Evolutionary conservation across 2,113 vertebrate species (phyloP).

Genomic region (Carettochelys insculpta): DNA sequence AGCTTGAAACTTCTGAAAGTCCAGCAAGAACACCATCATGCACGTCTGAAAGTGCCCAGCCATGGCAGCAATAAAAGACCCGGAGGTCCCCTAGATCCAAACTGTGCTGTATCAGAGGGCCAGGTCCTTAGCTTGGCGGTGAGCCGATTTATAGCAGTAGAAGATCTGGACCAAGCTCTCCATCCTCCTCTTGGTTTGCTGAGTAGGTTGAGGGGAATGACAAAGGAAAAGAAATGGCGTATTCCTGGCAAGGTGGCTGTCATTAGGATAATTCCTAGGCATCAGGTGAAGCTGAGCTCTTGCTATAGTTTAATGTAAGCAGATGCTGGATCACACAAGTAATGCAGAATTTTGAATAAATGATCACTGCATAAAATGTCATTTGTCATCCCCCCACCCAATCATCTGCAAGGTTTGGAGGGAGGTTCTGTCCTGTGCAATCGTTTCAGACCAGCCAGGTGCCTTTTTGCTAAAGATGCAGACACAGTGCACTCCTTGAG

Average conservation of each 20-base stretch:
- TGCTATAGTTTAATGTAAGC: background rate
- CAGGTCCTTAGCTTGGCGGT: background rate
- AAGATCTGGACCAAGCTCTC: background rate
- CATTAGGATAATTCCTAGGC: background rate
- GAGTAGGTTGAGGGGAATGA: background rate
- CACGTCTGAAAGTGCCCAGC: background rate
- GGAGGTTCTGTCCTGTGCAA: background rate
- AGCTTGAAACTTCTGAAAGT: background rate
- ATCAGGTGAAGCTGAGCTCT: background rate
- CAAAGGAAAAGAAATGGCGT: background rate
- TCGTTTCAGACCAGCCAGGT: background rate
- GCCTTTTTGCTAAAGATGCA: background rate
- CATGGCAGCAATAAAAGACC: background rate
- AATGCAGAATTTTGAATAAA: background rate
- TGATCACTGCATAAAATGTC: background rate
- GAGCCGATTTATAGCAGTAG: background rate
- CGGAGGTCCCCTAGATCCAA: background rate
- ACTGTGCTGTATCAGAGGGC: background rate
- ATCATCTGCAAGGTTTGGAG: background rate
- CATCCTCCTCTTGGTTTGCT: background rate
- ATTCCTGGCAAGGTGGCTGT: background rate
- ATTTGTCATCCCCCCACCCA: background rate
- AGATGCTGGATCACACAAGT: background rate
- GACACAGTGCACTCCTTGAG: background rate
- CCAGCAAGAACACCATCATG: background rate